Evolutionary conservation across 2,888 invertebrate genomes (phyloP), one percentile per base, ranked within the genome.

Genomic region (Desoria tigrina): DNA sequence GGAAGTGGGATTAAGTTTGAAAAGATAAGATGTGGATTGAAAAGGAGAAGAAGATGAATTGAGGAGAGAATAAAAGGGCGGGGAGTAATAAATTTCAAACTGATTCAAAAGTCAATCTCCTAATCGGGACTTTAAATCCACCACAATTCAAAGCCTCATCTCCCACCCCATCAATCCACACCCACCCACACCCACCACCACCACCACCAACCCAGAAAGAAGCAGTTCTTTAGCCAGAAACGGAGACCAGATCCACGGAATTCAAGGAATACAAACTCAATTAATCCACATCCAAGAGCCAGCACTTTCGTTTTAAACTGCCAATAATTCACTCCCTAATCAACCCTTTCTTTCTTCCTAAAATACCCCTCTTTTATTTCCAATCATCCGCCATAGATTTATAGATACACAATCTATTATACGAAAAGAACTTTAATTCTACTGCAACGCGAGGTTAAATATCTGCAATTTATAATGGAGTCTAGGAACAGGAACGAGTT

Each of bases 101-200:
- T 45, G 45, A 45, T 45, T 45, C 45, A 45, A 45, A 45, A 45
- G 45, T 45, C 45, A 45, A 45, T 16, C 45, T 21, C 21, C n/a
- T 18, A 18, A 16, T 45, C 18, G 6, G 7, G 21, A 45, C 45
- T 45, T 45, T 45, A 45, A 45, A 45, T 21, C 45, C 18, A 18
- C 45, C 39, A 9, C 16, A 11, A 11, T 39, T 39, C 39, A 11
- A 11, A 9, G 9, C 16, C 39, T 39, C 39, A 39, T 9, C 9
- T 39, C 16, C 16, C 9, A 11, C 39, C 16, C 39, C 39, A 39
- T 39, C 9, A 39, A 39, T 39, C 9, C 16, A 9, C 9, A 9
- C 39, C 16, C 9, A 39, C 9, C 39, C 39, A 39, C 39, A 9
- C 9, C 16, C 39, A 16, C 39, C 39, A 39, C 39, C 39, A 39